These are phyloP conservation scores for Psettodes erumei DNA, from an alignment of 2,113 vertebrate genomes.

Conservation along the genomic window DNA sequence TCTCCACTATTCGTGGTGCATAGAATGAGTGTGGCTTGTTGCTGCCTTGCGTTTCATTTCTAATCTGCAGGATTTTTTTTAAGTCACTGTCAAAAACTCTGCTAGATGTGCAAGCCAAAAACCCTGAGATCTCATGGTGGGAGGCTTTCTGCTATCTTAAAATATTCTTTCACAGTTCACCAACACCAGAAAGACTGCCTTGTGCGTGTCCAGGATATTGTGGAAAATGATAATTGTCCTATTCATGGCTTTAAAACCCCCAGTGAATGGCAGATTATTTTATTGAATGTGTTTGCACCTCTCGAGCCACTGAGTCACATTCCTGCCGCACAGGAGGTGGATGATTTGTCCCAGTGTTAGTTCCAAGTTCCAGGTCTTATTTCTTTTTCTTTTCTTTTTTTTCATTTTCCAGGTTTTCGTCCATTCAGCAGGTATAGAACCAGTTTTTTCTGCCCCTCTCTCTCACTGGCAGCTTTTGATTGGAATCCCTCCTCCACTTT, in stretches of 20 bases:
- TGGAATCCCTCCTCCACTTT: constrained; percentile 6
- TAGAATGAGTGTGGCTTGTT: constrained; percentile 12
- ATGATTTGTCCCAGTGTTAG: constrained; percentile 53
- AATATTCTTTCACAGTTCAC: constrained; percentile 42
- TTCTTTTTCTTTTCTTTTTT: constrained; percentile 17
- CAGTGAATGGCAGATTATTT: constrained; percentile 55
- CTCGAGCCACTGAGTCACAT: constrained; percentile 44
- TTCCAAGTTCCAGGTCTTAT: constrained; percentile 31
- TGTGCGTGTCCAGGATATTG: background rate
- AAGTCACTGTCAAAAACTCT: constrained; percentile 40
- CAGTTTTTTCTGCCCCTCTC: constrained; percentile 21
- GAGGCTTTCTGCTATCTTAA: constrained; percentile 20
- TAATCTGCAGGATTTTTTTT: constrained; percentile 44
- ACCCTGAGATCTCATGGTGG: constrained; percentile 7
- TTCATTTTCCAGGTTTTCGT: constrained; percentile 52
- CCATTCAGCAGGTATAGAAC: constrained; percentile 46
- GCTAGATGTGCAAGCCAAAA: constrained; percentile 26
- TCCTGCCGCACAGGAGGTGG: constrained; percentile 53
- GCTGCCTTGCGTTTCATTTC: constrained; percentile 22
- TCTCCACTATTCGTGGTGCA: constrained; percentile 2
- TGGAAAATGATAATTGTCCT: background rate
- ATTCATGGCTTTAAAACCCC: background rate
- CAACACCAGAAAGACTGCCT: background rate
- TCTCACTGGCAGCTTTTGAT: constrained; percentile 24
- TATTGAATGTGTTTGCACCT: constrained; percentile 59